Evolutionary conservation across 2,888 invertebrate species (phyloP).

Genomic region (Pomacea canaliculata): DNA sequence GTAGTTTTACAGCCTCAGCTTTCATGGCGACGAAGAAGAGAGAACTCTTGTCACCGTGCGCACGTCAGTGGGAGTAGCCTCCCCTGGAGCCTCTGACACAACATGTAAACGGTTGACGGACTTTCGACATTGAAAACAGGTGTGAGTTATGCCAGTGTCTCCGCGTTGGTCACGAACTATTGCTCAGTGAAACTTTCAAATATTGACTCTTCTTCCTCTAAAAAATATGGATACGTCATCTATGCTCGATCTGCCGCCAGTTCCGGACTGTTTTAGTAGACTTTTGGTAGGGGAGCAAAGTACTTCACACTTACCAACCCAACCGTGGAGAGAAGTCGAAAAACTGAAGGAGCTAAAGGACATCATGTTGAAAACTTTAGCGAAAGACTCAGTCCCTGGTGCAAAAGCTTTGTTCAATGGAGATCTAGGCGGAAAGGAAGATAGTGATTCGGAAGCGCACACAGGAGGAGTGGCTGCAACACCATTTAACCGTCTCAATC

Average conservation of each 20-base stretch:
- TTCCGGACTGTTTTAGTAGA: constrained; percentile 33
- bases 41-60: no score
- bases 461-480: background rate
- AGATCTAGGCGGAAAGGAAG: background rate
- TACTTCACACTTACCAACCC: constrained; percentile 11
- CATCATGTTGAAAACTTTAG: constrained; percentile 17
- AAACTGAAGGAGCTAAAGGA: constrained; percentile 16
- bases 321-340: constrained; percentile 23
- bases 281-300: constrained; percentile 17
- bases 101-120: no score
- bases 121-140: no score
- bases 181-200: no score
- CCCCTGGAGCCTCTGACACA: no score
- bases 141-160: no score
- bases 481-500: constrained; percentile 28
- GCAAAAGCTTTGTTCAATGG: background rate
- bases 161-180: no score
- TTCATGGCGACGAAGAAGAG: no score
- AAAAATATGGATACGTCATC: constrained; percentile 22
- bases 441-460: background rate
- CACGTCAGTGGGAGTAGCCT: no score
- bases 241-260: constrained; percentile 27
- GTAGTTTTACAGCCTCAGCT: no score
- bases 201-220: background rate
- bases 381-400: constrained; percentile 6